Evolutionary conservation across 2,113 vertebrate genomes (phyloP), one percentile per base, ranked within the genome.

Genomic region (Naja naja): DNA sequence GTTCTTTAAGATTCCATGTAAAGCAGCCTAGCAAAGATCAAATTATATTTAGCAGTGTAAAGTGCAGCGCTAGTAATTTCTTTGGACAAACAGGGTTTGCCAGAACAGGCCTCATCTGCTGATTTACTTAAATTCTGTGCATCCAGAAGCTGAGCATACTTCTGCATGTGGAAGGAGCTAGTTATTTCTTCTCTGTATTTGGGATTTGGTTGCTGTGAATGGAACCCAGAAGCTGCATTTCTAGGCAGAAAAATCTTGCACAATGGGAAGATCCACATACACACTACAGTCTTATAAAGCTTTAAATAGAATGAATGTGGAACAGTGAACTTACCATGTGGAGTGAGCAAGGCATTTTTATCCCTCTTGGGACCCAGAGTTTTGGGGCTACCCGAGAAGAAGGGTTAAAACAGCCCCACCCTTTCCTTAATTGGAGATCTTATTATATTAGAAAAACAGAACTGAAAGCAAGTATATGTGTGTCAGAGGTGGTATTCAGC

Each of bases 81-180:
- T 54, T 91, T 34, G 85, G 74, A 58, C 58, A 34, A 91, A 64
- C 0, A 87, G 87, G 91, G 89, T 9, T 93, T 96, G 64, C 43
- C 91, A 95, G 94, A 39, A 95, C 86, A 94, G 30, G 20, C 30
- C 0, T 53, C 91, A 92, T 92, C 93, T 96, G 93, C 95, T 95
- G 93, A 69, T 96, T 93, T 87, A 69, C 89, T 56, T 20, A 86
- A 54, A 74, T 88, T 27, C 39, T 7, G 7, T 10, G 8, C 14
- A 94, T 27, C 22, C 23, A 52, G 91, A 86, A 58, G 22, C 20
- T 11, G 20, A 49, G 86, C 0, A 0, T 87, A 90, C 43, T 69
- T 45, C 86, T 95, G 27, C 86, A 12, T 6, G 56, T 69, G 49
- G 87, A 94, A 88, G 94, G 93, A 86, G 43, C 27, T 3, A 18